A percentile compares a stretch with the other conserved stretches of the same genome.
These are phyloP conservation scores for Gavia stellata DNA, from an alignment of 2,113 vertebrate genomes.

Conservation along the genomic window DNA sequence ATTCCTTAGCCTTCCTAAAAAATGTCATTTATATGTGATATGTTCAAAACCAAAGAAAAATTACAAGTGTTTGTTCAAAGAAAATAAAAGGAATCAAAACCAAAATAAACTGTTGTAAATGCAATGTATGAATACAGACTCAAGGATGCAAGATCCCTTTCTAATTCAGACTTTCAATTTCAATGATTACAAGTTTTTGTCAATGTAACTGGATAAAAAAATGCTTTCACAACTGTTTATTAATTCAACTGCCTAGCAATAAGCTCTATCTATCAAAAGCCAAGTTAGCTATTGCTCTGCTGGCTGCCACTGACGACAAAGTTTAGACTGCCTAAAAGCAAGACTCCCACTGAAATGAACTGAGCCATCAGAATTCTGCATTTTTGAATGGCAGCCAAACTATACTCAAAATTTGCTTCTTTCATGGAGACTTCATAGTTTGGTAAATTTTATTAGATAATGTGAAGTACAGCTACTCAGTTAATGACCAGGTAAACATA, in stretches of 20 bases:
- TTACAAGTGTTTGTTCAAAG: background rate
- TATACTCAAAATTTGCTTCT: background rate
- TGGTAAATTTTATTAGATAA: background rate
- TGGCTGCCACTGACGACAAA: background rate
- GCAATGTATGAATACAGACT: background rate
- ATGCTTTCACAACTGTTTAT: background rate
- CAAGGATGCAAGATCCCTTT: background rate
- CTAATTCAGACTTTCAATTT: background rate
- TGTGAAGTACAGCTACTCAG: background rate
- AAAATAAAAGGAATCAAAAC: background rate
- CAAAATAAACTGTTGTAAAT: background rate
- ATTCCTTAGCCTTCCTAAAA: background rate
- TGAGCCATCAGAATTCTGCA: background rate
- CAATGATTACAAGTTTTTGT: background rate
- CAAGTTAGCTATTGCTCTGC: background rate
- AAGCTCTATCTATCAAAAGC: background rate
- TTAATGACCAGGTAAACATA: background rate
- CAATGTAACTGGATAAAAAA: background rate
- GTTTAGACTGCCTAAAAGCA: background rate
- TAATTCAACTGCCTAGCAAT: background rate
- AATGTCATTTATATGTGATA: background rate
- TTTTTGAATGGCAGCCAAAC: conserved; percentile 36
- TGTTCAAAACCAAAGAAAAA: background rate
- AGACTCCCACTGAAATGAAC: background rate
- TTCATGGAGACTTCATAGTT: background rate